Evolutionary conservation across 2,888 invertebrate species (phyloP).

Genomic region (Tipula vernalis): DNA sequence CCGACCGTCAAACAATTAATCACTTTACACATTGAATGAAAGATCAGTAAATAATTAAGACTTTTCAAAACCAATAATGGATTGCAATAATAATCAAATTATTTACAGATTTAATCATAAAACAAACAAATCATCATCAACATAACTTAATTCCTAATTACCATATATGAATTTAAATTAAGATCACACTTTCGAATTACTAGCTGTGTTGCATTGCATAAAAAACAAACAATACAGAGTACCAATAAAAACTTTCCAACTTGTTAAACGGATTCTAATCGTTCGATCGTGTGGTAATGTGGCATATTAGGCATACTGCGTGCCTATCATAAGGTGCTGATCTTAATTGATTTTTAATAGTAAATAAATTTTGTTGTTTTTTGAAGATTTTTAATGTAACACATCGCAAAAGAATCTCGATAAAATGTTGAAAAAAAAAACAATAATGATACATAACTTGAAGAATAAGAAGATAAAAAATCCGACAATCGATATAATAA

Average conservation of each 20-base stretch:
- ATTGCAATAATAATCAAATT: not conserved
- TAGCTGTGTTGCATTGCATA: not conserved
- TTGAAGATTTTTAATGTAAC: not conserved
- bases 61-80: not conserved
- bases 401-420: not conserved
- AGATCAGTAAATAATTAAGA: not conserved
- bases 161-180: not conserved
- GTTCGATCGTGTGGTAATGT: not conserved
- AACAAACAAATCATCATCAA: not conserved
- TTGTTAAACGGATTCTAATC: not conserved
- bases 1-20: no score
- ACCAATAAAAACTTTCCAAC: not conserved
- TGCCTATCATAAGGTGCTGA: not conserved
- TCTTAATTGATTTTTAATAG: not conserved
- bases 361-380: not conserved
- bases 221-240: no score
- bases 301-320: not conserved
- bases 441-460: not conserved
- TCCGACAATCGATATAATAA: not conserved
- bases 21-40: no score
- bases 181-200: not conserved
- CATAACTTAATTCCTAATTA: not conserved
- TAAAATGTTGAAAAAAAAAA: not conserved
- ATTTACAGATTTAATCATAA: not conserved
- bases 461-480: not conserved